Conservation (phyloP, 2,113 vertebrate genomes). For the Epinephelus lanceolatus region DNA sequence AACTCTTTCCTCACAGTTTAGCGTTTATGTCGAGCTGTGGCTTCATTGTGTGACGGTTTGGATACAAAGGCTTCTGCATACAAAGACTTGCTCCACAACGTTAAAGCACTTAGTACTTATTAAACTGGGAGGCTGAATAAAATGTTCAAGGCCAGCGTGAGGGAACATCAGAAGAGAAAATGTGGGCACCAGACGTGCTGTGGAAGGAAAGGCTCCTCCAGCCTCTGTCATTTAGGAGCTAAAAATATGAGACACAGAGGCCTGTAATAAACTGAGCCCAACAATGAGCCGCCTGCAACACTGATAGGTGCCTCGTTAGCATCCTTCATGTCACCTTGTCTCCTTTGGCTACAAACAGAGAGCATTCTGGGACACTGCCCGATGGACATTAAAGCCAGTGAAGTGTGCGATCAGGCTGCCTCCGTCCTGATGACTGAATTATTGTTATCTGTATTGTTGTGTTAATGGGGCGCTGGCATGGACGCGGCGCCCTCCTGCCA, state of each 20-base stretch:
- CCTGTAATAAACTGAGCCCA: constrained; percentile 20
- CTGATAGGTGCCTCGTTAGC: background rate
- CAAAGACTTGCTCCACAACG: constrained; percentile 83
- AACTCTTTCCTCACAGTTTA: constrained; percentile 21
- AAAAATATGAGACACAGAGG: constrained; percentile 30
- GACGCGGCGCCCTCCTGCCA: constrained; percentile 48
- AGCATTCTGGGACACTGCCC: constrained; percentile 22
- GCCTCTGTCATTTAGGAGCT: constrained; percentile 27
- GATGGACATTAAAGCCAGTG: constrained; percentile 31
- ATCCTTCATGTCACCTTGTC: constrained; percentile 24
- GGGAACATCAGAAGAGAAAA: constrained; percentile 75
- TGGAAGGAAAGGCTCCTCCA: constrained; percentile 20
- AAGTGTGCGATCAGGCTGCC: constrained; percentile 53
- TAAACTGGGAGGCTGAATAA: constrained; percentile 48
- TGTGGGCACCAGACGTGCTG: constrained; percentile 17
- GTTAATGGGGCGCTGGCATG: constrained; percentile 53
- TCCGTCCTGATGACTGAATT: constrained; percentile 70
- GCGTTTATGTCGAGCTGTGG: constrained; percentile 33
- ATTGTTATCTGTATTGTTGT: constrained; percentile 64
- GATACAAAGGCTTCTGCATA: constrained; percentile 37
- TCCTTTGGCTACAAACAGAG: constrained; percentile 24
- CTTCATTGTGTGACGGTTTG: constrained; percentile 27
- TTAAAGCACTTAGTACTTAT: constrained; percentile 59
- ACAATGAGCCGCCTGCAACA: constrained; percentile 15
- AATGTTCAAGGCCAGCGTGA: constrained; percentile 89